These are phyloP conservation scores for Etia nguti DNA, from an alignment of 2,113 vertebrate genomes.

Conservation along the genomic window DNA sequence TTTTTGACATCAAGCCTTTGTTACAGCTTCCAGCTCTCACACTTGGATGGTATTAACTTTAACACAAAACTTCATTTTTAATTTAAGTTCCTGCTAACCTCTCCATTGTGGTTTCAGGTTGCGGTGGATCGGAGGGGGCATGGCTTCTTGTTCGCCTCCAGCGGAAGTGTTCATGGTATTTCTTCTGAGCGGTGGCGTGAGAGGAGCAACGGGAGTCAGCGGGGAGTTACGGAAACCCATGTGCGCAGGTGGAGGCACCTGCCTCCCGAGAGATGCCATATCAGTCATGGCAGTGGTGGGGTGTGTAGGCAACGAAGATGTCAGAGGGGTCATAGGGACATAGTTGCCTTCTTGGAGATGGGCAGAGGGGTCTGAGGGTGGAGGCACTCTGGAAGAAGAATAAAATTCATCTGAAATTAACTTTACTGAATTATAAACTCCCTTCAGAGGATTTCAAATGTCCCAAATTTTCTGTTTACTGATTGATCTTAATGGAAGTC, in stretches of 20 bases:
- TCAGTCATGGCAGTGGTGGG: neutral
- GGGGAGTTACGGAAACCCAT: conserved; percentile 56
- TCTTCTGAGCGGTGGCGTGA: conserved; percentile 16
- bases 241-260: conserved; percentile 56
- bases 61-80: neutral
- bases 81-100: neutral
- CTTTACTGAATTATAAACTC: fast-evolving
- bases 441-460: fast-evolving
- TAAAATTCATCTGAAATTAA: neutral
- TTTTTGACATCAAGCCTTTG: neutral
- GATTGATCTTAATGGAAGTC: neutral
- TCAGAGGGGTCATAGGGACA: conserved; percentile 52
- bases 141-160: neutral
- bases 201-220: neutral
- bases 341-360: conserved; percentile 45
- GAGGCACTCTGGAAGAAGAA: conserved; percentile 6
- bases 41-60: neutral
- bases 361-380: neutral
- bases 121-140: conserved; percentile 56
- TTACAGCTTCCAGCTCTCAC: neutral
- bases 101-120: conserved; percentile 59
- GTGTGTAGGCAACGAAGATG: neutral
- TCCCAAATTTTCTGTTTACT: neutral
- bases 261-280: conserved; percentile 31
- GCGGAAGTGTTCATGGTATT: neutral